Evolutionary conservation across 2,888 invertebrate species (phyloP), one percentile per base, ranked within the genome.

Genomic region (Aelia acuminata): DNA sequence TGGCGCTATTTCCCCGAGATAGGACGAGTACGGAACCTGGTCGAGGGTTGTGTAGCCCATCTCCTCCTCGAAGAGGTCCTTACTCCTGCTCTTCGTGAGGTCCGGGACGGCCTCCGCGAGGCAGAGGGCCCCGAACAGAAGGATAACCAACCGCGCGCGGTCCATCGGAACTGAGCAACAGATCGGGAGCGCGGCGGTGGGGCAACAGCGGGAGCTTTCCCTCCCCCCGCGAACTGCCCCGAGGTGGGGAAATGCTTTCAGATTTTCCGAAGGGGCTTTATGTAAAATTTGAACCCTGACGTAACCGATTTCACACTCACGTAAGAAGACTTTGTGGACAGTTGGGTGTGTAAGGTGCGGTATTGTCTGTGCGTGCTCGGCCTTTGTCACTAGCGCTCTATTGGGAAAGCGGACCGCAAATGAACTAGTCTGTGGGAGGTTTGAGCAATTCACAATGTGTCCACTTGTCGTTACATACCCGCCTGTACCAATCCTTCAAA

Each of bases 221-320:
- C 75, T 80, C 39, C 75, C 75, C 43, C 75, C 75, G 75, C 75
- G 35, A 31, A 4, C 22, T 39, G 20, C 75, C 75, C 75, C 39
- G 22, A 63, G 31, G 63, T 63, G 63, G 63, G 63, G 63, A 63
- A 63, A 63, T 63, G 63, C 63, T 63, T 63, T 63, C 63, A 31
- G 63, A 63, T 80, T 43, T 43, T 43, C 75, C 75, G 3, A 11
- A 3, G 43, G 75, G 43, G 35, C 75, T 80, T 80, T 80, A 80
- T 80, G 75, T 80, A 80, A 80, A 80, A 80, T 80, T 80, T 80
- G 75, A 80, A 35, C 75, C 75, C 22, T 80, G 75, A 80, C 75
- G 43, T 80, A 80, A 80, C 22, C 43, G 75, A 80, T 80, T 80
- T 80, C 75, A 80, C 75, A 80, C 39, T 80, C 39, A 80, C 75